Base-by-base conservation (phyloP, 2,888 invertebrate genomes). In the Lomographa bimaculata region DNA sequence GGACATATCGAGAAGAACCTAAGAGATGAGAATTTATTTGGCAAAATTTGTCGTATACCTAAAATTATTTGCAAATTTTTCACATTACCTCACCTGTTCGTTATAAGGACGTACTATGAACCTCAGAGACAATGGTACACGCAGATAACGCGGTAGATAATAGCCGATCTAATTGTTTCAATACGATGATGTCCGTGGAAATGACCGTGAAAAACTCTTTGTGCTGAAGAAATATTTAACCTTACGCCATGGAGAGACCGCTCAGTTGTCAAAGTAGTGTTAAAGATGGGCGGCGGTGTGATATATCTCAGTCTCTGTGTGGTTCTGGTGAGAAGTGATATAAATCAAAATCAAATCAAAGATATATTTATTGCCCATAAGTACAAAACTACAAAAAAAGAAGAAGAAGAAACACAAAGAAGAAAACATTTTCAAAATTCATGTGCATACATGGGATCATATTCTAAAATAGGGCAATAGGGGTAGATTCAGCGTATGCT, bases 71-170 rank as follows among this genome's bases (percentile, higher is more conserved):
- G n/a, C n/a, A n/a, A n/a, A n/a, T n/a, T n/a, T n/a, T n/a, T n/a
- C n/a, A n/a, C n/a, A n/a, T n/a, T 14, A 14, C 14, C 4, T 14
- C 14, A 14, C n/a, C n/a, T 27, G 9, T 28, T 9, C 8, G 6
- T 8, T 23, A 7, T 10, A 6, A 19, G 20, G 18, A 7, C 28
- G 11, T n/a, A 7, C 9, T 25, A 6, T 8, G 12, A 3, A 23
- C 10, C 18, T 24, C 17, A 9, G 4, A 29, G 6, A 24, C 24
- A 33, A 33, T 17, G 10, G 17, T 11, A 7, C 3, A 19, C 7
- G 2, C 19, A 19, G 14, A 14, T 3, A 14, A 14, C 20, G n/a
- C 14, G 14, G 14, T 4, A 14, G 14, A 14, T 3, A 14, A 14
- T 14, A 14, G 3, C 7, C 20, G 7, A 20, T 7, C 7, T 20